Evolutionary conservation across 1,140 invertebrate species (phyloP).

Genomic region (Sesamia nonagrioides): DNA sequence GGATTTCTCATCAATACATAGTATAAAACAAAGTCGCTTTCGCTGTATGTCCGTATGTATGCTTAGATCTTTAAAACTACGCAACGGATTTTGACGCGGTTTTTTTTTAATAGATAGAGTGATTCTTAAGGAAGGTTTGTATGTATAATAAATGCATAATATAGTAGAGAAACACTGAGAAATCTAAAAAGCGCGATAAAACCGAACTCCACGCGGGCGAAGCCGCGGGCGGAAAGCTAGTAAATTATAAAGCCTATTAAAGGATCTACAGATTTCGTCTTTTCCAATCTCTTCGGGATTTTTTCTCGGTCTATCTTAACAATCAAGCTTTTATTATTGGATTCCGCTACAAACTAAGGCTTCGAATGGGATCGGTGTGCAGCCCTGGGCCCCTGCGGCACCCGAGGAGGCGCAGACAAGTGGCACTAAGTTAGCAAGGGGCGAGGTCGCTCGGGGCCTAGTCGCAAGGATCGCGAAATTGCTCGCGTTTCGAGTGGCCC

Average conservation of each 20-base stretch:
- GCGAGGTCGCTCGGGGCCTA: slow-evolving; percentile 7
- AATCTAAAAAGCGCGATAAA: too few relatives aligned
- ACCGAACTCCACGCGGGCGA: too few relatives aligned
- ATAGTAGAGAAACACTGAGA: too few relatives aligned
- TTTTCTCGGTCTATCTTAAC: neutral
- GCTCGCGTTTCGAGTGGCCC: slow-evolving; percentile 35
- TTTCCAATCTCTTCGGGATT: neutral
- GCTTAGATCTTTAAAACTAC: too few relatives aligned
- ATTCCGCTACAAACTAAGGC: neutral
- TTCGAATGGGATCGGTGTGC: neutral
- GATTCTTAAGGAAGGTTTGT: too few relatives aligned
- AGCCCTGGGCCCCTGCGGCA: slow-evolving; percentile 21
- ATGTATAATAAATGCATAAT: too few relatives aligned
- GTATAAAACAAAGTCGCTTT: too few relatives aligned
- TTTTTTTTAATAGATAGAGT: too few relatives aligned
- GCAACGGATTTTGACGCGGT: too few relatives aligned
- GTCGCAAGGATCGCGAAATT: slow-evolving; percentile 47
- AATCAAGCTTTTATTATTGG: neutral
- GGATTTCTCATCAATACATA: too few relatives aligned
- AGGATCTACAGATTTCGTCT: neutral
- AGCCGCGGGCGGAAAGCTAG: too few relatives aligned
- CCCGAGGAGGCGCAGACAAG: slow-evolving; percentile 47
- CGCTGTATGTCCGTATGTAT: too few relatives aligned
- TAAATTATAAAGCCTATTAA: neutral
- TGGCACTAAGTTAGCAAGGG: slow-evolving; percentile 55